Base-by-base conservation (phyloP, 2,113 vertebrate genomes). In the Clupea harengus region DNA sequence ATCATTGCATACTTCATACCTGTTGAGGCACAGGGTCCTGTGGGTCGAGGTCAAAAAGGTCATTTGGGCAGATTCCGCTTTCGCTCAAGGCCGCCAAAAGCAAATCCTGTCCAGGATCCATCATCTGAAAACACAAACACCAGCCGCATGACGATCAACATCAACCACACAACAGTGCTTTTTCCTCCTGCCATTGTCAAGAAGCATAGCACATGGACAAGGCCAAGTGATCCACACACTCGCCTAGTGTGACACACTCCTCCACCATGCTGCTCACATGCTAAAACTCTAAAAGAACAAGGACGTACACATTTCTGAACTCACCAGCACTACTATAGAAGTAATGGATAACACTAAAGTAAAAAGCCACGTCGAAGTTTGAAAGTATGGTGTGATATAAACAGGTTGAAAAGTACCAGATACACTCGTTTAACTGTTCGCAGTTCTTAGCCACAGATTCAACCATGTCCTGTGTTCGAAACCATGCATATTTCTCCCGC, bases 31-130 rank as follows among this genome's bases (percentile, higher is more conserved):
- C 94, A 87, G 95, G 91, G 6, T 99, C 98, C 86, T 97, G 94
- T 93, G 95, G 93, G 89, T 99, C 97, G 87, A 97, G 95, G 93
- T 99, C 98, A 91, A 99, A 99, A 1, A 99, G 94, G 90, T 99
- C 98, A 94, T 98, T 99, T 6, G 98, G 97, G 92, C 98, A 99
- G 93, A 99, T 99, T 88, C 98, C 98, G 91, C 98, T 98, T 94
- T 99, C 98, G 91, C 98, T 99, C 87, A 99, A 96, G 92, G 98
- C 98, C 93, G 98, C 97, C 89, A 99, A 97, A 88, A 99, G 95
- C 94, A 99, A 96, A 94, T 99, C 98, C 94, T 99, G 98, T 95
- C 97, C 98, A 90, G 98, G 98, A 94, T 99, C 98, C 97, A 99
- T 96, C 95, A 95, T 99, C 97, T 99, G 92, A 86, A 93, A 88